Evolutionary conservation across 2,113 vertebrate species (phyloP), one percentile per base, ranked within the genome.

Genomic region (Propithecus coquereli): DNA sequence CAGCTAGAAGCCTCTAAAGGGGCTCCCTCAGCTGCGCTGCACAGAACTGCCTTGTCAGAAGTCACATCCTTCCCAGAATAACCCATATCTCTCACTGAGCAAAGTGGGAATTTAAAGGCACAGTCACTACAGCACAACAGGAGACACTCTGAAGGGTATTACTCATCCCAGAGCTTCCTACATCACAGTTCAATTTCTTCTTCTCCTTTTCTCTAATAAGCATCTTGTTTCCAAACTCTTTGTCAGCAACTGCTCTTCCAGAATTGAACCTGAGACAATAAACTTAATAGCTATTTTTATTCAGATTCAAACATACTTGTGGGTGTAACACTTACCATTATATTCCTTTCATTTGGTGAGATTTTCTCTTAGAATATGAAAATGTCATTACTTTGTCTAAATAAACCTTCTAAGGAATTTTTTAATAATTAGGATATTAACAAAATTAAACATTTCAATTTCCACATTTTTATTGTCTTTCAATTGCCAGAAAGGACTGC

Each of bases 391-490:
- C 47, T 90, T 86, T 92, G 3, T 66, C 50, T 66, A 87, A 96
- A 40, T 91, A 43, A 79, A 83, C 2, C 37, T 83, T 87, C 65
- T 70, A 76, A 52, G 70, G 22, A 25, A 54, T 16, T 79, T 94
- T 87, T 93, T 70, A 96, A 73, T 82, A 79, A 92, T 68, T 54
- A 50, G 5, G 52, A 43, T 71, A 71, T 66, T 68, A 77, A 8
- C 54, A 54, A 83, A 81, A 30, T 34, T 68, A 91, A 96, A 87
- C 34, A 87, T 87, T 83, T 82, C 12, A 32, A 40, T 91, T 80
- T 96, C 92, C 65, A 74, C 6, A 93, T 81, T 95, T 89, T 86
- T 90, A 74, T 34, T 81, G 27, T 82, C 59, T 85, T 95, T 77
- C 20, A 79, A 22, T 23, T 95, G 1, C n/a, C 52, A 90, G 30